Conservation (phyloP, 2,888 invertebrate species). For the Tenthredo livida region DNA sequence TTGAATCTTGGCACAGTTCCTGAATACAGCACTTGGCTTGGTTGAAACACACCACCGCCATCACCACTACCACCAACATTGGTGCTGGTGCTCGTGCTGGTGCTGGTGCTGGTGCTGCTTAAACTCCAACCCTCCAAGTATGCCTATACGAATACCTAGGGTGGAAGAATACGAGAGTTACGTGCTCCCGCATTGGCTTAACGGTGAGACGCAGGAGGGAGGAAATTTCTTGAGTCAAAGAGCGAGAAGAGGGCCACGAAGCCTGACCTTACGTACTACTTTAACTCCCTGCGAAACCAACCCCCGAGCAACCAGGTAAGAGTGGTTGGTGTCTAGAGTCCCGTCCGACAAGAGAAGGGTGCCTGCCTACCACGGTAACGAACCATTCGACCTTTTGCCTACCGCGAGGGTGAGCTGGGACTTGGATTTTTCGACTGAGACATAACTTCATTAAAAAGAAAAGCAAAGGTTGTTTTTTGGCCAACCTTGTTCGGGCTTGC, state of each 20-base stretch:
- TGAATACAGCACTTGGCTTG: slow-evolving; percentile 57
- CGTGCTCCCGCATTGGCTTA: slow-evolving; percentile 44
- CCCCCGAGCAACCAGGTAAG: slow-evolving; percentile 35
- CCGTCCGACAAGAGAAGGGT: slow-evolving; percentile 37
- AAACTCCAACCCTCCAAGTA: slow-evolving; percentile 1
- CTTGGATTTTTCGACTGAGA: background rate
- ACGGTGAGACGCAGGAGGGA: background rate
- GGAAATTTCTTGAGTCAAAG: slow-evolving; percentile 37
- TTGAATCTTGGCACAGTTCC: slow-evolving; percentile 73
- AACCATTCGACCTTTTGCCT: slow-evolving; percentile 41
- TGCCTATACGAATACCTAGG: slow-evolving; percentile 26
- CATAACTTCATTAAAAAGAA: slow-evolving; percentile 32
- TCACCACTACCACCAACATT: slow-evolving; percentile 17
- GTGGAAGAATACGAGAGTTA: slow-evolving; percentile 49
- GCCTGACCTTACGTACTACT: slow-evolving; percentile 50
- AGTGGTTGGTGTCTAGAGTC: slow-evolving; percentile 48
- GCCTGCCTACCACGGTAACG: slow-evolving; percentile 26
- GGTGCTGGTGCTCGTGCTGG: slow-evolving; percentile 50
- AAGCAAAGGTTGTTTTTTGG: background rate
- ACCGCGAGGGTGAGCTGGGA: slow-evolving; percentile 25
- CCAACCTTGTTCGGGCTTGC: background rate
- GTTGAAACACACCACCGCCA: slow-evolving; percentile 36
- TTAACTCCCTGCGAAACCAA: slow-evolving; percentile 31
- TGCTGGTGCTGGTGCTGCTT: slow-evolving; percentile 50
- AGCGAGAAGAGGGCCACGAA: slow-evolving; percentile 23